These are phyloP conservation scores for Zaprionus bogoriensis DNA, from an alignment of 2,888 invertebrate species.

Conservation along the genomic window DNA sequence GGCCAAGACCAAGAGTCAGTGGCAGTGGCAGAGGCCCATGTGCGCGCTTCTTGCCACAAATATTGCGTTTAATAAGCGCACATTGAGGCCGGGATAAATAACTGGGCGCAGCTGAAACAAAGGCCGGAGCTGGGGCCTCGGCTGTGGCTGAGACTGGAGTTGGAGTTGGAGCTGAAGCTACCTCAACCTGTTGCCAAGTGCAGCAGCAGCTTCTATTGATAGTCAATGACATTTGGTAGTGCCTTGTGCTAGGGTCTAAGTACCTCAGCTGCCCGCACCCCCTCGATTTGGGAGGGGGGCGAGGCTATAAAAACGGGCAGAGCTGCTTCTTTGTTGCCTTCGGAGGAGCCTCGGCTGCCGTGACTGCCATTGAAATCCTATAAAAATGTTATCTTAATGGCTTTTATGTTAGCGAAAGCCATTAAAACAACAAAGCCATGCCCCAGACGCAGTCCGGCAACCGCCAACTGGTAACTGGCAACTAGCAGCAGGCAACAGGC, in stretches of 20 bases:
- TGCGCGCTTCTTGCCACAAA: slow-evolving; percentile 68
- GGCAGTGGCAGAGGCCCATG: slow-evolving; percentile 15
- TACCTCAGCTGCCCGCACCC: neutral
- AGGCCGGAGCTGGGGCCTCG: no score
- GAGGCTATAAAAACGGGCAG: slow-evolving; percentile 53
- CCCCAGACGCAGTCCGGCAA: slow-evolving; percentile 37
- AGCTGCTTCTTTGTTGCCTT: slow-evolving; percentile 57
- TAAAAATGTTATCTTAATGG: slow-evolving; percentile 80
- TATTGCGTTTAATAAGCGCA: slow-evolving; percentile 78
- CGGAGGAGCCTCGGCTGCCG: slow-evolving; percentile 43
- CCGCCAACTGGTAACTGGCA: slow-evolving; percentile 45
- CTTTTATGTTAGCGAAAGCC: slow-evolving; percentile 81
- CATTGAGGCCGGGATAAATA: slow-evolving; percentile 50
- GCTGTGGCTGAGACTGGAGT: neutral
- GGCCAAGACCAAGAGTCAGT: slow-evolving; percentile 16
- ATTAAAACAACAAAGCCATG: slow-evolving; percentile 69
- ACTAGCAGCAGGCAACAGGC: slow-evolving; percentile 48
- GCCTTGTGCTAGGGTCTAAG: slow-evolving; percentile 59
- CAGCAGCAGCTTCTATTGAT: slow-evolving; percentile 69
- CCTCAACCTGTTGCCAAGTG: slow-evolving; percentile 29
- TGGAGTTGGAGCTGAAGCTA: slow-evolving; percentile 37
- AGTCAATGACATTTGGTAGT: slow-evolving; percentile 77
- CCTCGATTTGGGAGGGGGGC: slow-evolving; percentile 5
- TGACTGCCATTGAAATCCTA: slow-evolving; percentile 72
- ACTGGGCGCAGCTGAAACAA: slow-evolving; percentile 65